These are phyloP conservation scores for Eleutherodactylus coqui DNA, from an alignment of 2,797 vertebrate species.

Conservation along the genomic window DNA sequence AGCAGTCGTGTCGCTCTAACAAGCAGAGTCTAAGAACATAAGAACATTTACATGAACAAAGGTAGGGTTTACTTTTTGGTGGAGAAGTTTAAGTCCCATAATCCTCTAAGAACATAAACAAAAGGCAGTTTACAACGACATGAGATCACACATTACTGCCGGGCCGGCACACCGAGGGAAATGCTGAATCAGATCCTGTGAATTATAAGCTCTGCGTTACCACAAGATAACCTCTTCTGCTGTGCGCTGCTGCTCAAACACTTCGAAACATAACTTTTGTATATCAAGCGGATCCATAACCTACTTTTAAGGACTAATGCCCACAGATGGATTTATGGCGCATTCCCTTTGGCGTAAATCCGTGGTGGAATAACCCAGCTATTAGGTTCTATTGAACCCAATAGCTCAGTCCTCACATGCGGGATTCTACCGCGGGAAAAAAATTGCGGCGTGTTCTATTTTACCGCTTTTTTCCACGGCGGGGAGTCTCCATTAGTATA, in stretches of 20 bases:
- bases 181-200: constrained; percentile 15
- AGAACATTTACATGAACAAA: background rate
- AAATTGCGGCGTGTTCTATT: too few relatives aligned
- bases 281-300: too few relatives aligned
- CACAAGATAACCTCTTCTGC: constrained; percentile 11
- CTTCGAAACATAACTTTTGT: too few relatives aligned
- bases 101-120: background rate
- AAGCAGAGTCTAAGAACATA: background rate
- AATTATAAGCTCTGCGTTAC: background rate
- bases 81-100: background rate
- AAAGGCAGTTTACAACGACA: background rate
- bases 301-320: too few relatives aligned
- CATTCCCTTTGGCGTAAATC: too few relatives aligned
- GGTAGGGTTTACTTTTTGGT: background rate
- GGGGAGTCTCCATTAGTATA: too few relatives aligned
- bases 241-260: background rate
- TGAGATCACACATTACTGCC: background rate
- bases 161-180: constrained; percentile 2
- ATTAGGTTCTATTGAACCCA: too few relatives aligned
- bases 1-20: background rate
- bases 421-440: too few relatives aligned
- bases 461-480: too few relatives aligned
- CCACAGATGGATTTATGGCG: too few relatives aligned
- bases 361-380: too few relatives aligned
- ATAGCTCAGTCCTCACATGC: too few relatives aligned